Base-by-base conservation (phyloP, 2,888 invertebrate species). In the Pogonocherus hispidulus region DNA sequence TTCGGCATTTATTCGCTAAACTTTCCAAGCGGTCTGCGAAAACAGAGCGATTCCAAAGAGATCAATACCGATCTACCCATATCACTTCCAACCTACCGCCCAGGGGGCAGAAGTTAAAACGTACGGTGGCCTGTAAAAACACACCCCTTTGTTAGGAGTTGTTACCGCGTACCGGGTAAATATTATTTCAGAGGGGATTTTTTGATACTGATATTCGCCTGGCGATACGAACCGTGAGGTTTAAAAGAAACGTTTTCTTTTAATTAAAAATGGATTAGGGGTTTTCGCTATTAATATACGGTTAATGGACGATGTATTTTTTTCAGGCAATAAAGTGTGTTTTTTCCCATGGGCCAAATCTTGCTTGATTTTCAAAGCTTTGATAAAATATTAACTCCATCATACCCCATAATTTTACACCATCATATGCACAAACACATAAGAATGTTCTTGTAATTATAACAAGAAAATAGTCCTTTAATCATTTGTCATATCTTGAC, bases 141-240 rank as follows among this genome's bases (percentile, higher is more conserved):
- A 83, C 73, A 76, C 73, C 77, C 80, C 80, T 80, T 84, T 84
- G 82, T 84, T 76, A 72, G 66, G 72, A 83, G 81, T 83, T 83
- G 84, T 83, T 84, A 83, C 79, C 78, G 81, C 82, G 80, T 81
- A 77, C 75, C 64, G 72, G 67, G 74, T 76, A 82, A 83, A 83
- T 83, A 82, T 83, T 83, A 81, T 83, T 82, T 75, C 79, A 82
- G 80, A 78, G 82, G 82, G 82, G 76, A 75, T 77, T 79, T 79
- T 80, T 78, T 74, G 37, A 32, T 46, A 52, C 37, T 23, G 54
- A 59, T 54, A 47, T 59, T 27, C 71, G 60, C 56, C 47, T 20
- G 27, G 57, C 65, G 65, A 32, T 35, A 20, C 55, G 35, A 20
- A 37, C n/a, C 35, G 37, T 11, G 20, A 6, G 55, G 55, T 41